These are phyloP conservation scores for Ylistrum balloti DNA, from an alignment of 1,140 invertebrate species.

Conservation along the genomic window DNA sequence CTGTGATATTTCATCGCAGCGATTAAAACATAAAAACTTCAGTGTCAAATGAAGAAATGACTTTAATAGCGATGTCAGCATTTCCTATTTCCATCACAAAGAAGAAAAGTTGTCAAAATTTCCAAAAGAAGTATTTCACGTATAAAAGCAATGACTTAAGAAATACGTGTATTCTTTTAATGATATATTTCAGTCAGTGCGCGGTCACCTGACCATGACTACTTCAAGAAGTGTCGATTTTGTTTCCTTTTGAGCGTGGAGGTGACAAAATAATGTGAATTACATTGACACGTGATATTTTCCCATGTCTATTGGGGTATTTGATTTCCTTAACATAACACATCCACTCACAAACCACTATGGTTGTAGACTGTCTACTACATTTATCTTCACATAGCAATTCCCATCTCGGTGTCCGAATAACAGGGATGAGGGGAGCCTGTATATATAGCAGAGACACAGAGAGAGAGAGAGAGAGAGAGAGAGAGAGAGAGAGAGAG, in stretches of 20 bases:
- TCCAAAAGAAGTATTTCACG: not conserved
- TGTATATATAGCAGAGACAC: too few relatives aligned
- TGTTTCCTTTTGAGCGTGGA: constrained; percentile 16
- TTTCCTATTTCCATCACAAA: too few relatives aligned
- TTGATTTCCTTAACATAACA: not conserved
- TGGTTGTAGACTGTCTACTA: not conserved
- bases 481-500: too few relatives aligned
- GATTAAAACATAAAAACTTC: too few relatives aligned
- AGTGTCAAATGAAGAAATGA: too few relatives aligned
- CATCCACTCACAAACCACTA: not conserved
- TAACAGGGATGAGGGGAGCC: too few relatives aligned
- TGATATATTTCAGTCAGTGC: not conserved
- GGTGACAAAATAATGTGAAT: constrained; percentile 14
- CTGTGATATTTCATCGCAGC: too few relatives aligned
- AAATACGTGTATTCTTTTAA: not conserved
- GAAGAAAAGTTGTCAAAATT: not conserved
- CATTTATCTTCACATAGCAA: not conserved
- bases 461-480: too few relatives aligned
- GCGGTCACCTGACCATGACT: not conserved
- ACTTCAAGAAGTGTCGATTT: not conserved
- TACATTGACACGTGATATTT: not conserved
- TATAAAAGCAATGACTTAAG: not conserved
- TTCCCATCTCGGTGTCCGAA: not conserved
- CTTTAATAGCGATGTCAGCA: too few relatives aligned
- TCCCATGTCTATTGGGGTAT: not conserved